Percentiles rank a stretch among this genome's conserved stretches.
Evolutionary conservation across 2,888 invertebrate species (phyloP).

Genomic region (Nephrotoma flavescens): DNA sequence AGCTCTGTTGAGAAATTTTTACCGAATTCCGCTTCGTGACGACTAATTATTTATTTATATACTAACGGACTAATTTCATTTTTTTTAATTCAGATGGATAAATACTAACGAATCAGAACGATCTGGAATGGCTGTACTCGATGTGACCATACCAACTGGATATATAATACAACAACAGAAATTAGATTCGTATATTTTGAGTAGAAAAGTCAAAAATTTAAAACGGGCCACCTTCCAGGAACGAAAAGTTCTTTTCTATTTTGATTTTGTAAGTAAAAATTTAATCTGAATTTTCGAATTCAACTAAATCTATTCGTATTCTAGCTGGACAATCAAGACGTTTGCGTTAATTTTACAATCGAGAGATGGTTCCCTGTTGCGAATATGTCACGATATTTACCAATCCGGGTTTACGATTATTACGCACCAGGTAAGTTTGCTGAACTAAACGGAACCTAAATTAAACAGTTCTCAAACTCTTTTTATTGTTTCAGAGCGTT

Average conservation of each 20-base stretch:
- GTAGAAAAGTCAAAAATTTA: conserved; percentile 62
- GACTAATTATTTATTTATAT: too few relatives aligned
- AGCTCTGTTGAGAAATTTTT: too few relatives aligned
- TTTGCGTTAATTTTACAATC: conserved; percentile 83
- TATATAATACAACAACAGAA: conserved; percentile 84
- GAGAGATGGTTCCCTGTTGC: conserved; percentile 94
- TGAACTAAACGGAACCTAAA: neutral
- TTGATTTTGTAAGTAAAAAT: conserved; percentile 61
- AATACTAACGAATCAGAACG: conserved; percentile 60
- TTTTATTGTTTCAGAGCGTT: conserved; percentile 58
- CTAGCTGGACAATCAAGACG: conserved; percentile 67
- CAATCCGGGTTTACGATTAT: conserved; percentile 85
- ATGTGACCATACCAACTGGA: conserved; percentile 77
- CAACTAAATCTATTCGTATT: conserved; percentile 13
- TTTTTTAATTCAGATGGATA: conserved; percentile 49
- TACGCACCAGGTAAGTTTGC: conserved; percentile 71
- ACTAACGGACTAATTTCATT: neutral
- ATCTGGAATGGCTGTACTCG: conserved; percentile 78
- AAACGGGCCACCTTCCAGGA: conserved; percentile 71
- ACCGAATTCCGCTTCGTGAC: too few relatives aligned
- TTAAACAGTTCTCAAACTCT: neutral
- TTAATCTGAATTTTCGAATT: neutral
- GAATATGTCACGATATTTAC: conserved; percentile 86
- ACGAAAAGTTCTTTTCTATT: conserved; percentile 80
- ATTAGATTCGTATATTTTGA: conserved; percentile 69